phyloP scores from a whole-genome alignment of 2,888 invertebrate species.

The Drosophila setosimentum region DNA sequence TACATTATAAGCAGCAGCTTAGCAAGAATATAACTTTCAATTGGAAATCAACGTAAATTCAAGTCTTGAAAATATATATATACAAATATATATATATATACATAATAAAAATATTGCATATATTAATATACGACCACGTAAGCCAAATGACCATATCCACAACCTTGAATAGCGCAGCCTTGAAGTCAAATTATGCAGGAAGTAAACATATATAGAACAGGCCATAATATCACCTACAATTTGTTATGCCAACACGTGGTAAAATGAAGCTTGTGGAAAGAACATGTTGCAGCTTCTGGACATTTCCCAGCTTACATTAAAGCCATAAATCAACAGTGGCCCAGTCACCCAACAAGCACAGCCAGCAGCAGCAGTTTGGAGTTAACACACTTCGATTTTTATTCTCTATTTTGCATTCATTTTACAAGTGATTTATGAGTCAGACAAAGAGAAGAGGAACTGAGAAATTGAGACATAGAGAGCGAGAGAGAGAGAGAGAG shows the following conservation, averaged over 20 bases:
- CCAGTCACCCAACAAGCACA: neutral
- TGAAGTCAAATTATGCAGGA: neutral
- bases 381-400: slow-evolving; percentile 12
- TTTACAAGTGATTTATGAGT: slow-evolving; percentile 43
- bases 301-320: slow-evolving; percentile 14
- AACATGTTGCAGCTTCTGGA: neutral
- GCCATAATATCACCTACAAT: neutral
- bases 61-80: neutral
- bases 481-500: neutral
- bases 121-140: neutral
- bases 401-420: slow-evolving; percentile 13
- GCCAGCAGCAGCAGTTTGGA: neutral
- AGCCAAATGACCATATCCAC: neutral
- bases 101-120: neutral
- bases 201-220: neutral
- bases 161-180: neutral
- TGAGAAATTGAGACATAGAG: neutral
- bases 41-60: neutral
- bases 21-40: neutral
- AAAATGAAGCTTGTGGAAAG: neutral
- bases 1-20: neutral
- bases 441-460: no score
- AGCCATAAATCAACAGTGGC: slow-evolving; percentile 54
- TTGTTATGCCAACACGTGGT: neutral
- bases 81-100: neutral